Base-by-base conservation (phyloP, 2,888 invertebrate genomes). In the Agonopterix alstromeriana region DNA sequence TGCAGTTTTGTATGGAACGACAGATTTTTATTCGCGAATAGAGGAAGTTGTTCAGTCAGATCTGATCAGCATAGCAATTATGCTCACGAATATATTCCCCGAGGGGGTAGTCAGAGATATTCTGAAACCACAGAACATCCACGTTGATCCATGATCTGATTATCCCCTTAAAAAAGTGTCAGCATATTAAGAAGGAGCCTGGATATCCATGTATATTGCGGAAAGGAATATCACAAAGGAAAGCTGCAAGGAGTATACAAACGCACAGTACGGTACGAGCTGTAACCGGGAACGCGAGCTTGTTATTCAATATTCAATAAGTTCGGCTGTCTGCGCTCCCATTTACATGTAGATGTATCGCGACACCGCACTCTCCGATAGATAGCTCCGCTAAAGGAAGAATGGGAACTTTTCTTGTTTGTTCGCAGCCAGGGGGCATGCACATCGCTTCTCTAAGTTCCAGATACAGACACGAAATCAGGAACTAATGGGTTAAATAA, bases 251-350 rank as follows among this genome's bases (percentile, higher is more conserved):
- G 27, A 5, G 27, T 27, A 17, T 3, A 17, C 1, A 27, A 27
- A 27, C 27, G 7, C 42, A n/a, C 10, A 35, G 3, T n/a, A 11
- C 9, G 11, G 5, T 12, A 35, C 43, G 40, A 27, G 48, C 51
- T 46, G 47, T 12, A 42, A 40, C 44, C 8, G 46, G 10, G 12
- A 10, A 43, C 35, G 43, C 42, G 41, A 35, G 49, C 47, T 42
- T 47, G 47, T 47, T 46, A 52, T 50, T 43, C 48, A 50, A 53
- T 52, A 55, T 53, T 48, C 43, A 51, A 50, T 50, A 53, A 50
- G 50, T 53, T 49, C 45, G 36, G 36, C 48, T 48, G 42, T 46
- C 48, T 47, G 42, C 46, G 46, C 38, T 46, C 41, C 49, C 38
- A 53, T 54, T 54, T 56, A 50, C 52, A 51, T 51, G 48, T 51